Percentiles rank a stretch among this genome's conserved stretches.
phyloP scores from a whole-genome alignment of 2,797 vertebrate genomes.

The Hybognathus amarus region DNA sequence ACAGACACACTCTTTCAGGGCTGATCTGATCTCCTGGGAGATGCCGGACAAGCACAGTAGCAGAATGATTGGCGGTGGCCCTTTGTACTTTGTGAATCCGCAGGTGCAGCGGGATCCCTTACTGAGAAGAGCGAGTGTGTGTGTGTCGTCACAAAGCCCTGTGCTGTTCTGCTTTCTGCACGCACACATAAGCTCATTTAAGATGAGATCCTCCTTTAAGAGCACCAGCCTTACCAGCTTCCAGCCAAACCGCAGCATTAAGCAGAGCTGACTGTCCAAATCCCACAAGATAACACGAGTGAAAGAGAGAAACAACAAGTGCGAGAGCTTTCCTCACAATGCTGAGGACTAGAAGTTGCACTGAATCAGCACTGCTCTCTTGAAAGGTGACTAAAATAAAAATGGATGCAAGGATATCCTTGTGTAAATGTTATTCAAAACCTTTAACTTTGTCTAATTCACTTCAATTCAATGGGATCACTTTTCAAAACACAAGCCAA shows the following conservation, averaged over 20 bases:
- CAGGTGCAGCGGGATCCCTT: slow-evolving; percentile 44
- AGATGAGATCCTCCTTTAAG: slow-evolving; percentile 38
- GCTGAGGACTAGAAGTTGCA: slow-evolving; percentile 11
- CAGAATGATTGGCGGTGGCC: slow-evolving; percentile 53
- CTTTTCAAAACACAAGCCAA: slow-evolving; percentile 45
- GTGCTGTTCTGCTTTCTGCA: slow-evolving; percentile 39
- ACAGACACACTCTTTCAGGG: slow-evolving; percentile 16
- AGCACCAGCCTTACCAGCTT: slow-evolving; percentile 30
- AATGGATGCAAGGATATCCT: slow-evolving; percentile 55
- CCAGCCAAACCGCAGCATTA: slow-evolving; percentile 33
- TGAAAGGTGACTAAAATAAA: slow-evolving; percentile 45
- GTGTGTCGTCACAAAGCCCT: slow-evolving; percentile 37
- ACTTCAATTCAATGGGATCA: slow-evolving; percentile 40
- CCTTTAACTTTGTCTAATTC: slow-evolving; percentile 49
- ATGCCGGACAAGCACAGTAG: slow-evolving; percentile 49
- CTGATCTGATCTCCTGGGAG: slow-evolving; percentile 54
- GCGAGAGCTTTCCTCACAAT: slow-evolving; percentile 11
- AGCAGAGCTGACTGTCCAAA: slow-evolving; percentile 32
- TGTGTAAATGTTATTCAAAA: slow-evolving; percentile 60
- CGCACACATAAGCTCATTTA: slow-evolving; percentile 40
- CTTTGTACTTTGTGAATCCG: slow-evolving; percentile 51
- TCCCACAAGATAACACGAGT: slow-evolving; percentile 29
- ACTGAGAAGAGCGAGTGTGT: slow-evolving; percentile 35
- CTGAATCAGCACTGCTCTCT: background rate
- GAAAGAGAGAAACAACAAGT: slow-evolving; percentile 12